These are phyloP conservation scores for Protonemura montana DNA, from an alignment of 2,888 invertebrate genomes.

Conservation along the genomic window DNA sequence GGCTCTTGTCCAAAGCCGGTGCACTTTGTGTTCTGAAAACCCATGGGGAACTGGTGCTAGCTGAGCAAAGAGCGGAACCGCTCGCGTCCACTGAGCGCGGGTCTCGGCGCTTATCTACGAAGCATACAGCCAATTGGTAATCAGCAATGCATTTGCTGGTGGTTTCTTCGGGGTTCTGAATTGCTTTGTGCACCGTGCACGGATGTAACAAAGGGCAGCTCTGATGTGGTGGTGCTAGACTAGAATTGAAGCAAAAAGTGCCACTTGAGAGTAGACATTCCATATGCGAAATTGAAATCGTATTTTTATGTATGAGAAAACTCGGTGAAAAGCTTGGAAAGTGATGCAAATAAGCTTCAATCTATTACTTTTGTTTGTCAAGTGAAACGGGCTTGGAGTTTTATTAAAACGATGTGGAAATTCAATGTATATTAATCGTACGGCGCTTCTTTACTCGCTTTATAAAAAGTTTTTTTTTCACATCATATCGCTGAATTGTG, in stretches of 20 bases:
- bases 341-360: conserved; percentile 12
- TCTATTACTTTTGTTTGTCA: background rate
- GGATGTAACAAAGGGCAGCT: background rate
- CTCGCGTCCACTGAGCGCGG: background rate
- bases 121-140: background rate
- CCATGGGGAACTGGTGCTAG: background rate
- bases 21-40: background rate
- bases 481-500: background rate
- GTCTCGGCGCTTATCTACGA: background rate
- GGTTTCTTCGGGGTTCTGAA: background rate
- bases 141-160: conserved; percentile 1
- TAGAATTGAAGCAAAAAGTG: background rate
- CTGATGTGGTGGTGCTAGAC: background rate
- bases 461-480: background rate
- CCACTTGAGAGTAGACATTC: background rate
- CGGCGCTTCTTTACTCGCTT: background rate
- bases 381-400: background rate
- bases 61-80: background rate
- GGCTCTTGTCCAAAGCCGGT: background rate
- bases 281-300: background rate
- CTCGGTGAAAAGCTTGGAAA: background rate
- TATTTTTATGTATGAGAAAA: background rate
- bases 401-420: background rate
- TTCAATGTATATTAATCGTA: background rate
- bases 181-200: background rate